Base-by-base conservation (phyloP, 1,140 invertebrate species). In the Telenomus remus region DNA sequence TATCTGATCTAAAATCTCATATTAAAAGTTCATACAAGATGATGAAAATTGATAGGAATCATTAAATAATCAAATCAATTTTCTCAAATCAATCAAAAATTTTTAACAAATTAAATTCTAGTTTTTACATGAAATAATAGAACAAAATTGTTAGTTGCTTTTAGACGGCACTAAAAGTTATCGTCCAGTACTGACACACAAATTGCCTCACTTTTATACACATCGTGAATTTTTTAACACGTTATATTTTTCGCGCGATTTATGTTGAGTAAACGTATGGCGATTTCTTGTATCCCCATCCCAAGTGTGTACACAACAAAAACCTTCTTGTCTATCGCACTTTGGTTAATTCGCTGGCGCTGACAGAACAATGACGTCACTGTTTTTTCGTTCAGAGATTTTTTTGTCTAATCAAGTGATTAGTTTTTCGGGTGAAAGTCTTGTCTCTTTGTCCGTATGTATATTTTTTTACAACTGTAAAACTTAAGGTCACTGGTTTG, bases 151-250 rank as follows among this genome's bases (percentile, higher is more conserved):
- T 27, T 27, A 6, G 2, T 39, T 39, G n/a, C 9, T 39, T 39
- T 9, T 9, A 9, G 8, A 39, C 16, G 39, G 47, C 33, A 64
- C 63, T 75, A 64, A 69, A 64, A 63, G 64, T n/a, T n/a, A 27
- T 6, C 19, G 19, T 27, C 6, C 37, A 47, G 53, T 75, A 69
- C 69, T 64, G 72, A 75, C 57, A 59, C 69, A 65, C 48, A 53
- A 70, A 70, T 59, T 76, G 60, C 65, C n/a, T n/a, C 65, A 69
- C 72, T 76, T 69, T 76, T 76, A 65, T 63, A 64, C 59, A 72
- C 54, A 27, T 59, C 43, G 61, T 76, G 70, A 70, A 76, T 76
- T 70, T 76, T 70, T 76, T 66, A 71, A 46, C 73, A 61, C 44
- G 1, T 44, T 46, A 56, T 76, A 76, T 55, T 76, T 64, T 61